Evolutionary conservation across 64 coral and sea anemone genomes (phyloP), one percentile per base, ranked within the genome.

Genomic region (Montipora capricornis): DNA sequence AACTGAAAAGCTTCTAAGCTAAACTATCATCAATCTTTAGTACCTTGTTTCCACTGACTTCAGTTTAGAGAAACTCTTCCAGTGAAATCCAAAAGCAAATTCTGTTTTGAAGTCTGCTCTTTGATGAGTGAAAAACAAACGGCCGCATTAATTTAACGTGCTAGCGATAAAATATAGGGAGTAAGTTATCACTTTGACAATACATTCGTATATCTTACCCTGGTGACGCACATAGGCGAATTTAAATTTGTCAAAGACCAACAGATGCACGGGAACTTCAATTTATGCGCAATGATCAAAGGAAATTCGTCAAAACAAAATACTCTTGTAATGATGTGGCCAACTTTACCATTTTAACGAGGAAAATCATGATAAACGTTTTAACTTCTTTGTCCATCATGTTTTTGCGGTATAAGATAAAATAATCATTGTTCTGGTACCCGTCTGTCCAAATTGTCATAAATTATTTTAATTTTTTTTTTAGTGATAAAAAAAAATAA

Each of bases 191-290:
- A 48, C 64, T 73, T 86, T 86, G 62, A 46, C 82, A 73, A 86
- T 86, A 71, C 45, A 44, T 86, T 49, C 46, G 6, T 49, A 73
- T 49, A 51, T 86, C n/a, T 71, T 5, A 73, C 17, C 1, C 3
- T 2, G 12, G 37, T 86, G 82, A 86, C 82, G 82, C 82, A 86
- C 45, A 49, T 71, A 1, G 45, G 5, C 17, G 66, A 86, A 86
- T 86, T 68, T 86, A 20, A 86, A 86, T 86, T 86, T 86, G 82
- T 71, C 82, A 86, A 73, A 86, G 71, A 46, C 37, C 59, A 48
- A 50, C 82, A 86, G 82, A 86, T 86, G 82, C 2, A 71, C 13
- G 44, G 22, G 17, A 22, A 15, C 44, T 19, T 86, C 44, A 73
- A 70, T 78, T 49, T 51, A 64, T 64, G 61, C 61, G 14, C 4